Base-by-base conservation (phyloP, 1,140 invertebrate species). In the Drosophila rufa region DNA sequence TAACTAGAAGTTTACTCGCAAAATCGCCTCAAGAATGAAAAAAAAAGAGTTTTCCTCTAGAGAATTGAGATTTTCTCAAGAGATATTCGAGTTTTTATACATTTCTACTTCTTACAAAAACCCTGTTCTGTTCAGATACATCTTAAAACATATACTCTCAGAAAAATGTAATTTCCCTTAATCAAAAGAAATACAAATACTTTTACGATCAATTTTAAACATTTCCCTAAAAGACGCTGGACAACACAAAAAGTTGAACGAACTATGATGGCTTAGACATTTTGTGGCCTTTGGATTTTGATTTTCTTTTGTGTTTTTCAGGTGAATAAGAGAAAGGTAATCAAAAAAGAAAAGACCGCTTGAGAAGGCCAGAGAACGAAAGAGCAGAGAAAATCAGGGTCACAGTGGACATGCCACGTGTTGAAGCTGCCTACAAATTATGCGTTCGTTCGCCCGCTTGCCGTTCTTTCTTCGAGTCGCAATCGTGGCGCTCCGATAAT, bases 361-460 rank as follows among this genome's bases (percentile, higher is more conserved):
- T 17, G 14, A 22, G 62, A 51, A 36, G 67, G 38, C 62, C 57
- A 22, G 43, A 68, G 22, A 60, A 14, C 36, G 43, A 67, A 69
- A 71, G 36, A 47, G 27, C 48, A 56, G 36, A 50, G 40, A 68
- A 76, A 78, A 68, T 78, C 74, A 78, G 74, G 75, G 75, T 68
- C 75, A 64, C 75, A 45, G 46, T 66, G 43, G 71, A 45, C 71
- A 25, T 76, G 85, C 85, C 85, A 89, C 85, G 85, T 89, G 85
- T 86, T 86, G 82, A 81, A 65, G 64, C 67, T 56, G 58, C 47
- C 62, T 43, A 75, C 65, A 40, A 66, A 47, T 50, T 45, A 25
- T 40, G 45, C 22, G 38, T 12, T 58, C 9, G 51, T 15, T 42
- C 46, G 46, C 60, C 56, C 43, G 30, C 22, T 25, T 25, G 22